Base-by-base conservation (phyloP, 64 coral and sea anemone species). In the Actinia equina region DNA sequence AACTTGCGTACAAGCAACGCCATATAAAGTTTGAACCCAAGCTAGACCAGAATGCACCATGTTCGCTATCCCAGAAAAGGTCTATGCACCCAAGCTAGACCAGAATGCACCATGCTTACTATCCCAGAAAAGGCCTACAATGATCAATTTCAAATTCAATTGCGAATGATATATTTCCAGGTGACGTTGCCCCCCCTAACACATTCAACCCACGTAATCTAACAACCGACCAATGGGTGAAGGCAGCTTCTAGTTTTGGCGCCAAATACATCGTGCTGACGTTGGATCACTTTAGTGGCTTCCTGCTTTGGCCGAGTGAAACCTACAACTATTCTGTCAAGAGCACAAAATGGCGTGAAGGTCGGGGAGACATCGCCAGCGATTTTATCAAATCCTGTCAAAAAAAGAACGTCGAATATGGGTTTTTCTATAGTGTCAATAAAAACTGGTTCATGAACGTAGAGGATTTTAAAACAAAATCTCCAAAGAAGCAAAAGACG, bases 391-490 rank as follows among this genome's bases (percentile, higher is more conserved):
- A 27, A 49, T 96, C 94, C 46, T 90, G 94, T 44, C 65, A 90
- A 78, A 93, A 91, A 65, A 43, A 85, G 52, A 79, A 87, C 11
- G 59, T 96, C 69, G 88, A 96, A 56, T 79, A 90, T 60, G 94
- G 94, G 3, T 89, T 88, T 22, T 96, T 93, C 56, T 88, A 88
- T 41, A 96, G 94, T 30, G 94, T 90, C 0, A 87, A 96, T 37
- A 93, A 96, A 17, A 96, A 96, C 80, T 96, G 91, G 91, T 96
- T 93, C 44, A 96, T 96, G 91, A 88, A 90, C 4, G 88, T 96
- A 12, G 88, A 93, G 20, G 63, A 93, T 19, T 96, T 90, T n/a
- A 77, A 52, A 17, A 89, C 88, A 16, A 59, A 27, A 20, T 51
- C 79, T 52, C 19, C 65, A 20, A 43, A 27, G 22, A 88, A 86